Conservation (phyloP, 2,113 vertebrate species). For the Tragelaphus imberbis region DNA sequence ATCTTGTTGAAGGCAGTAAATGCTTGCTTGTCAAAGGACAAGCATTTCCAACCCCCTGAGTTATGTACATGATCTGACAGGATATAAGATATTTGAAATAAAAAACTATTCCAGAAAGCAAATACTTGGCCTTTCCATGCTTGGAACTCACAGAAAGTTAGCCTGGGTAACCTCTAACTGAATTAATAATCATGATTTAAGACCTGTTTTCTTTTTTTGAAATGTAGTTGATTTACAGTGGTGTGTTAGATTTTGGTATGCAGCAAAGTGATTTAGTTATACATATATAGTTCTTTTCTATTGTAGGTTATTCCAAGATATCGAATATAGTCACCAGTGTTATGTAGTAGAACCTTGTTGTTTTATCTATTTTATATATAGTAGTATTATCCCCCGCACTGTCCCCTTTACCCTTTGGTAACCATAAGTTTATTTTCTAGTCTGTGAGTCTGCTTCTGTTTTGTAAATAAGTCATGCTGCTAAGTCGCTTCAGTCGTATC, state of each 20-base stretch:
- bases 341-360: neutral
- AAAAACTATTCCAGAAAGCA: neutral
- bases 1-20: neutral
- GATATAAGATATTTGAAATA: neutral
- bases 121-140: neutral
- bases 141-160: neutral
- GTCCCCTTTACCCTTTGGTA: neutral
- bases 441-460: neutral
- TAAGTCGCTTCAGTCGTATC: no score
- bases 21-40: neutral
- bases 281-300: neutral
- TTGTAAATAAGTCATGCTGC: neutral
- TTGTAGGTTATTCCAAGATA: neutral
- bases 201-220: neutral
- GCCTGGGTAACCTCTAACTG: neutral
- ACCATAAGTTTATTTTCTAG: neutral
- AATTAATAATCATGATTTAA: neutral
- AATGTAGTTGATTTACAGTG: neutral
- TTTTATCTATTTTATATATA: neutral
- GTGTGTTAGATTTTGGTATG: neutral
- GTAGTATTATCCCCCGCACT: neutral
- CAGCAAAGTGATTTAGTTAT: neutral
- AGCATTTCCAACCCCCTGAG: neutral
- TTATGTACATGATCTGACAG: neutral
- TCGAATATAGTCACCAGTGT: neutral